Evolutionary conservation across 2,113 vertebrate species (phyloP), one percentile per base, ranked within the genome.

Genomic region (Lipotes vexillifer): DNA sequence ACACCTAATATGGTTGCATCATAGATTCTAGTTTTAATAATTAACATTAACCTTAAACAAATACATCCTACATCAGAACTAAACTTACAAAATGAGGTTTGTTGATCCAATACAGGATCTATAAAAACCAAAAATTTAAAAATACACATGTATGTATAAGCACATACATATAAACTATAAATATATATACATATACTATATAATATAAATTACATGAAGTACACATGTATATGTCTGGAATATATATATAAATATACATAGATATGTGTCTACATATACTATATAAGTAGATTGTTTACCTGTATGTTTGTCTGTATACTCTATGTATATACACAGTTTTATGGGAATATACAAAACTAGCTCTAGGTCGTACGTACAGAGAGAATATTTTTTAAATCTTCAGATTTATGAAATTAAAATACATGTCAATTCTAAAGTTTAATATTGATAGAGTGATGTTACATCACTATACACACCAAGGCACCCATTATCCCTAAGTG

Each of bases 1-100:
- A 49, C 9, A 68, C 0, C 20, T 87, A 86, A 29, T 11, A 82
- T 81, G 33, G 90, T 69, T 71, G 31, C 4, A 46, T 6, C 38
- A 55, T 27, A 41, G 13, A 78, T 93, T 95, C 4, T 66, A 83
- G 69, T 93, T 96, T 88, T 69, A 87, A 90, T 69, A 80, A 77
- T 72, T 92, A 86, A 74, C 5, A 52, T 85, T 55, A 87, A 88
- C 82, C 20, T 84, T 72, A 81, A 94, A 77, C 21, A 95, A 88
- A 93, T 65, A 82, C 7, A 78, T 31, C 8, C 5, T n/a, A 49
- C 3, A 41, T 69, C 23, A 92, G 72, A 97, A 81, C 23, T 72
- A 95, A 94, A 23, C 10, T 49, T 52, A 71, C 0, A 36, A 93
- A 88, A 66, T 77, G 9, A 68, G 68, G 23, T 69, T 20, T 63